Percentiles rank a stretch among this genome's conserved stretches.
phyloP scores from a whole-genome alignment of 1,140 invertebrate species.

The Riptortus pedestris region DNA sequence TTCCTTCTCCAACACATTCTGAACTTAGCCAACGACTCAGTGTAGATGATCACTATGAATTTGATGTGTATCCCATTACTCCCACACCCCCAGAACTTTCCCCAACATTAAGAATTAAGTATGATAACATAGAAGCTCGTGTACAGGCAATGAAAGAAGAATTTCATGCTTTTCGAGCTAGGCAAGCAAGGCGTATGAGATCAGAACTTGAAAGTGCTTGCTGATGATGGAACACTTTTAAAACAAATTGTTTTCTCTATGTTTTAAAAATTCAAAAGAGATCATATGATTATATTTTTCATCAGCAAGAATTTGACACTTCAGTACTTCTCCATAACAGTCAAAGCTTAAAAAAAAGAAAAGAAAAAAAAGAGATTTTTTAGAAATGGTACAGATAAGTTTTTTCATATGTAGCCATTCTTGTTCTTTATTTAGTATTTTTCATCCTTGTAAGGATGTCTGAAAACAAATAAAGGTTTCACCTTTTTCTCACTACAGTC shows the following conservation, averaged over 20 bases:
- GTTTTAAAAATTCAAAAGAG: neutral
- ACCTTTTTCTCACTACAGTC: too few species aligned
- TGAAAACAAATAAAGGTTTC: too few species aligned
- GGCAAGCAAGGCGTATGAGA: constrained; percentile 60
- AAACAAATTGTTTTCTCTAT: constrained; percentile 6
- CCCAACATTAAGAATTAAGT: constrained; percentile 42
- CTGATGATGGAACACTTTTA: constrained; percentile 37
- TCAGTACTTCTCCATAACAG: neutral
- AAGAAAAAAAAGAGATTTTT: too few species aligned
- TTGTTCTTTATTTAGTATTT: too few species aligned
- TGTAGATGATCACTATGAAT: constrained; percentile 91
- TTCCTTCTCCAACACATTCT: constrained; percentile 41
- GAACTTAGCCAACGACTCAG: constrained; percentile 44
- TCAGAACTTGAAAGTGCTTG: constrained; percentile 64
- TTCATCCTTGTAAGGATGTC: too few species aligned
- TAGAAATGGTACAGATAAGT: too few species aligned
- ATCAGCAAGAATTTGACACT: neutral
- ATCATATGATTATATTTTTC: neutral
- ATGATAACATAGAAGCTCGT: constrained; percentile 76
- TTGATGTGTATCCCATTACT: constrained; percentile 65
- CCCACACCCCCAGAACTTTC: constrained; percentile 56
- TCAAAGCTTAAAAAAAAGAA: too few species aligned
- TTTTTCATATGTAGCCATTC: too few species aligned
- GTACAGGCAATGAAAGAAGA: constrained; percentile 92
- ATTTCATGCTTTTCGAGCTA: constrained; percentile 81